Percentiles rank a stretch among this genome's conserved stretches.
phyloP scores from a whole-genome alignment of 2,888 invertebrate species.

The Calameuta pallipes region DNA sequence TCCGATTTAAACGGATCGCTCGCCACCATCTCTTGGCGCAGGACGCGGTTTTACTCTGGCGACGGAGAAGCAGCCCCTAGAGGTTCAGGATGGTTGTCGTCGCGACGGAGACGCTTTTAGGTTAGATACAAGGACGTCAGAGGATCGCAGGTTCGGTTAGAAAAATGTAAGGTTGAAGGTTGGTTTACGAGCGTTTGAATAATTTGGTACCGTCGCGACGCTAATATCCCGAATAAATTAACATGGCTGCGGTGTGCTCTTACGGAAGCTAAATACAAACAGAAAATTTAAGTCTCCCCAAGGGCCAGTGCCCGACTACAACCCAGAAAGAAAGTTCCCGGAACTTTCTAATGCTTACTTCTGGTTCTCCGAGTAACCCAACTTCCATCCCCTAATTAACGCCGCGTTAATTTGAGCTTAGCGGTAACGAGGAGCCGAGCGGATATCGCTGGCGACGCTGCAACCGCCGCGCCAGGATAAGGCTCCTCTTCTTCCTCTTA shows the following conservation, averaged over 20 bases:
- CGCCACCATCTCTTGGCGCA: not conserved
- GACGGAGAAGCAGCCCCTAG: not conserved
- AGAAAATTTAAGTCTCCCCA: not conserved
- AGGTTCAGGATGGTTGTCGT: not conserved
- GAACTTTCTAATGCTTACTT: not conserved
- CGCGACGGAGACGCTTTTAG: not conserved
- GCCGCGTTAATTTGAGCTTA: constrained; percentile 11
- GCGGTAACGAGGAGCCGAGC: not conserved
- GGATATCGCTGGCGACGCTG: not conserved
- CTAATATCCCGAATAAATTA: constrained; percentile 2
- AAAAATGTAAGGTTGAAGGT: not conserved
- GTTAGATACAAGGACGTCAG: not conserved
- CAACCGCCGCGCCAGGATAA: not conserved
- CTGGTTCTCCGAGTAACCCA: not conserved
- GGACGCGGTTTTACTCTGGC: not conserved
- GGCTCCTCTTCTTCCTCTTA: not conserved
- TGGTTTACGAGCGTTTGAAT: not conserved
- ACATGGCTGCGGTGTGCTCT: not conserved
- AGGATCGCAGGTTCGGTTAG: not conserved
- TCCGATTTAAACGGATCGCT: not conserved
- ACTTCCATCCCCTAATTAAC: constrained; percentile 10
- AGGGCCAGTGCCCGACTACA: not conserved
- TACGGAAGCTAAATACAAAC: not conserved
- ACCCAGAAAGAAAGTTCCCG: not conserved
- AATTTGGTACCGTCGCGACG: not conserved